A percentile compares a stretch with the other conserved stretches of the same genome.
phyloP scores from a whole-genome alignment of 2,113 vertebrate species.

The Anolis carolinensis region DNA sequence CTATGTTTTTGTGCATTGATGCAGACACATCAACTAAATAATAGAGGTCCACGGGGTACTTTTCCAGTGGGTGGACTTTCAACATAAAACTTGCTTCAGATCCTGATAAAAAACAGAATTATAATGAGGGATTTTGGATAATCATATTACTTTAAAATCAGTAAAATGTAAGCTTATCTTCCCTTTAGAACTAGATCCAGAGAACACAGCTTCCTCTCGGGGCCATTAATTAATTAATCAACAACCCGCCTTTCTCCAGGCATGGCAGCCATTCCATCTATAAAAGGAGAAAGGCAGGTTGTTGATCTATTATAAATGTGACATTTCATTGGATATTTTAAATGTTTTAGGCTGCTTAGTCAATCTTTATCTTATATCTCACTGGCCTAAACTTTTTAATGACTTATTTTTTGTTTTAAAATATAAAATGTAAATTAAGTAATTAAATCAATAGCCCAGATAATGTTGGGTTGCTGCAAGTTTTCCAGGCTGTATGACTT shows the following conservation, averaged over 20 bases:
- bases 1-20: slow-evolving; percentile 95
- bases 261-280: too few species aligned
- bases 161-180: slow-evolving; percentile 15
- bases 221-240: too few species aligned
- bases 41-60: slow-evolving; percentile 96
- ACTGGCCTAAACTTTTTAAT: too few species aligned
- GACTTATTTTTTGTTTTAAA: neutral
- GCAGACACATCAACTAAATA: slow-evolving; percentile 97
- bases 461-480: too few species aligned
- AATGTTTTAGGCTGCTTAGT: neutral
- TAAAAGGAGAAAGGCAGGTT: too few species aligned
- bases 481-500: too few species aligned
- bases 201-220: neutral
- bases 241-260: too few species aligned
- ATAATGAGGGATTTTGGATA: slow-evolving; percentile 42
- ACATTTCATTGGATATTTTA: neutral
- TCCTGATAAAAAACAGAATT: slow-evolving; percentile 75
- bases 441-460: neutral
- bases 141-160: slow-evolving; percentile 29
- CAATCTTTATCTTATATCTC: neutral
- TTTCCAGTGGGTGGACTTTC: slow-evolving; percentile 86
- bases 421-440: neutral
- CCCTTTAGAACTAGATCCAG: neutral
- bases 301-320: neutral
- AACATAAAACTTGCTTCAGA: slow-evolving; percentile 86